Evolutionary conservation across 2,888 invertebrate species (phyloP).

Genomic region (Carabus problematicus): DNA sequence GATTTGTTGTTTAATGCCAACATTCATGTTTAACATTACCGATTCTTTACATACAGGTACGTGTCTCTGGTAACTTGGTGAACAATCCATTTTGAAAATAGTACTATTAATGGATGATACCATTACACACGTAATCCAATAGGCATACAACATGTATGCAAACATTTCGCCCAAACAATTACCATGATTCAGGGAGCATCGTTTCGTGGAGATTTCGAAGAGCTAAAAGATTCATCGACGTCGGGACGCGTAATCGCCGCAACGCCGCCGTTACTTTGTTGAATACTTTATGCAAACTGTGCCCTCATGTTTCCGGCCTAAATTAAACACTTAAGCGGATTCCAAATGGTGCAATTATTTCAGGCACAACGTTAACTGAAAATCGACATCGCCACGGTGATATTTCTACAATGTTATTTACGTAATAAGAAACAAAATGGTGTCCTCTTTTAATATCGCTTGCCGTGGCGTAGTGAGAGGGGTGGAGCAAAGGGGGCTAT

Average conservation of each 20-base stretch:
- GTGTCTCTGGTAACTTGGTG: too few relatives aligned
- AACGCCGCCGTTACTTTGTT: not conserved
- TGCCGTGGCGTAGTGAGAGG: too few relatives aligned
- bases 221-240: conserved; percentile 5
- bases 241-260: not conserved
- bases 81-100: not conserved
- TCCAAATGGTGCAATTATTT: conserved; percentile 22
- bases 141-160: not conserved
- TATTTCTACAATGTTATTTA: not conserved
- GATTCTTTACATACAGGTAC: too few relatives aligned
- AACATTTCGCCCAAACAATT: conserved; percentile 4
- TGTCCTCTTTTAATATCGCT: conserved; percentile 7
- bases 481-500: too few relatives aligned
- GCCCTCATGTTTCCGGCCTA: conserved; percentile 1
- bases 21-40: too few relatives aligned
- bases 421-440: not conserved
- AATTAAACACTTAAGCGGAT: conserved; percentile 31
- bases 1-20: not conserved
- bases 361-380: not conserved
- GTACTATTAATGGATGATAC: not conserved
- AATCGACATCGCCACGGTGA: too few relatives aligned
- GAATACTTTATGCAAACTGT: conserved; percentile 14
- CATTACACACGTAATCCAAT: not conserved
- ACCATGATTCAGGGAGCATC: not conserved
- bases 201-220: not conserved